Evolutionary conservation across 1,140 invertebrate species (phyloP).

Genomic region (Hetaerina americana): DNA sequence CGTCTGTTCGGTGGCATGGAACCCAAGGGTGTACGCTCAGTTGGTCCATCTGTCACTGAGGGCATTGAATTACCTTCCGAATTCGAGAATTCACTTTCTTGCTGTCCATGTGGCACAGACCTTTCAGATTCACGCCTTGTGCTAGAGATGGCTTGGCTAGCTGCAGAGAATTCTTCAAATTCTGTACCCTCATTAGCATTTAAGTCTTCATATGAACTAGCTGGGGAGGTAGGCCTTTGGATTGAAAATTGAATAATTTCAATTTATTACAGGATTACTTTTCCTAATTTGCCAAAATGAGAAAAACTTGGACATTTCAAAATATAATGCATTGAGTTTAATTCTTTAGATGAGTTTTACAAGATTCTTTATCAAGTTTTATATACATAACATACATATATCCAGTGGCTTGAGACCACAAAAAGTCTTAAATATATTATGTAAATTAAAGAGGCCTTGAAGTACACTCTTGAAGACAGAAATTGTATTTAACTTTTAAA

Average conservation of each 20-base stretch:
- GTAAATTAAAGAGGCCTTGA: no score
- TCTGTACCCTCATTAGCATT: background rate
- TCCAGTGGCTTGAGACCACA: no score
- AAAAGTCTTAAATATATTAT: no score
- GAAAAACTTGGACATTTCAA: no score
- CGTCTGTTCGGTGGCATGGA: slow-evolving; percentile 26
- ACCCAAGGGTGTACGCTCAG: slow-evolving; percentile 31
- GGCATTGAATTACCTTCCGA: background rate
- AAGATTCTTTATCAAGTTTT: no score
- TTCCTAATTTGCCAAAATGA: no score
- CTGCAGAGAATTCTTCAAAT: background rate
- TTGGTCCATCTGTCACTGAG: slow-evolving; percentile 10
- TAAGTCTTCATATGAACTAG: background rate
- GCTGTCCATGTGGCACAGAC: background rate
- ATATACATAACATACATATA: no score
- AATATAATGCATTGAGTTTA: no score
- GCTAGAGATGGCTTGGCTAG: background rate
- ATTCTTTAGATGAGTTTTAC: no score
- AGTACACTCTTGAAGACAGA: no score
- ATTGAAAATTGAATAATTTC: background rate
- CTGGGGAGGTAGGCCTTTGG: background rate
- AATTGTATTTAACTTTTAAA: no score
- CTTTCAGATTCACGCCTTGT: background rate
- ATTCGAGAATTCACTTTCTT: background rate
- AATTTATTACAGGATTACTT: background rate